Percentiles rank a stretch among this genome's conserved stretches.
Evolutionary conservation across 2,113 vertebrate species (phyloP).

Genomic region (Podarcis raffonei): DNA sequence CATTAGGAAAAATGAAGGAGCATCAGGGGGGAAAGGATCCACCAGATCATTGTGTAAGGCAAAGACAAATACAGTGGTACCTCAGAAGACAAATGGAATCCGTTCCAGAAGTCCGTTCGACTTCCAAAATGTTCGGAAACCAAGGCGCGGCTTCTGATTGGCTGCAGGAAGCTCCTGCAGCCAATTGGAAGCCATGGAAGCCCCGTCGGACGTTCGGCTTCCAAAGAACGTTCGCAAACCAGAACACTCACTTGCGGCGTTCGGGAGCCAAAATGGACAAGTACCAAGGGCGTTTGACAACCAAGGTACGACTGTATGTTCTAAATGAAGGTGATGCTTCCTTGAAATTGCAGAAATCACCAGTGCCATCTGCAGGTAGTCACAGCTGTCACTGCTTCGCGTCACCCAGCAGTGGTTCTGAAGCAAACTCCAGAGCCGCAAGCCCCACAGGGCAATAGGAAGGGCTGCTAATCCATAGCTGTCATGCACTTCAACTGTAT

Average conservation of each 20-base stretch:
- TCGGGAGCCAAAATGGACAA: neutral
- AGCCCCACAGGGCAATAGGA: neutral
- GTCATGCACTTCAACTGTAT: neutral
- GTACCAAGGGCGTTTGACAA: neutral
- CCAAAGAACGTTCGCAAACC: too few relatives aligned
- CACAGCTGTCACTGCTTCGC: neutral
- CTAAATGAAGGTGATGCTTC: neutral
- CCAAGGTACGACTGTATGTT: too few relatives aligned
- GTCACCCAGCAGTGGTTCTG: neutral
- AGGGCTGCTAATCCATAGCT: constrained; percentile 1
- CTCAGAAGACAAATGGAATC: too few relatives aligned
- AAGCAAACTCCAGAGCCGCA: neutral
- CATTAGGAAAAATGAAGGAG: neutral
- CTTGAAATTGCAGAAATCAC: neutral
- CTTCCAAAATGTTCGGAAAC: too few relatives aligned
- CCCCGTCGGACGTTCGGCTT: accelerated
- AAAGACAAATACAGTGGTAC: neutral
- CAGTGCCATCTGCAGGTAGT: too few relatives aligned
- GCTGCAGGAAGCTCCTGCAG: too few relatives aligned
- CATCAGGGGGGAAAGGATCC: neutral
- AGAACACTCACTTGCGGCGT: too few relatives aligned
- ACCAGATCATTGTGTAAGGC: too few relatives aligned
- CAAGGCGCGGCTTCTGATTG: too few relatives aligned
- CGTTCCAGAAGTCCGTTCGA: too few relatives aligned
- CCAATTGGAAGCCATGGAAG: too few relatives aligned